Evolutionary conservation across 1,140 invertebrate species (phyloP), one percentile per base, ranked within the genome.

Genomic region (Pygmarrhopalites habei): DNA sequence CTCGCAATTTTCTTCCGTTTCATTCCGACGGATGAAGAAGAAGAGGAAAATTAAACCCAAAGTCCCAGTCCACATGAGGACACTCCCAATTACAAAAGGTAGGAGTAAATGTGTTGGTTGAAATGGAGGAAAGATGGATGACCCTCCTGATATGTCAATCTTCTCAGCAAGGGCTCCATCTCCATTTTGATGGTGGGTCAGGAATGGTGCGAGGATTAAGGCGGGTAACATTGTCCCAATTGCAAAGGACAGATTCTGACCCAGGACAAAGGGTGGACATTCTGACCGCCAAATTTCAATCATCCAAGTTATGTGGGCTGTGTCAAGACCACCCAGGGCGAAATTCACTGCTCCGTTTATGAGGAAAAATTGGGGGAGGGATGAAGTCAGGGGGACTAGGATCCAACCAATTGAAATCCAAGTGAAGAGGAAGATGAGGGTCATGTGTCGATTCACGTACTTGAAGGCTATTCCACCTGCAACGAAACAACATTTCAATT

Each of bases 271-370:
- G 2, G 63, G 63, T 28, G 14, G 5, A 10, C 44, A 21, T 30
- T 60, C 49, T 4, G 44, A 41, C 28, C 47, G 49, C 63, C 58
- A 61, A 28, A 65, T 60, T 39, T 65, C 63, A 14, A 65, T 49
- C n/a, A 65, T 60, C 63, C 63, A 65, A n/a, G 58, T 58, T 19
- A 65, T 21, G 23, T 65, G 57, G 2, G 58, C 35, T 12, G 57
- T 59, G 35, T 65, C 63, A 30, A 55, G 60, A 10, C n/a, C 19
- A 3, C 63, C 63, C 2, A 21, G 30, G 21, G 14, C 19, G 15
- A 63, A 30, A 4, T 53, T 53, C 12, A 63, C 19, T 14, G 44
- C n/a, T 15, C 10, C 53, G 5, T 21, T 43, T 2, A 43, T 15
- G 2, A 29, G 2, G 25, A 57, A 63, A 28, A 63, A 63, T 2